These are phyloP conservation scores for Tupiocoris notatus DNA, from an alignment of 2,888 invertebrate genomes.

Conservation along the genomic window DNA sequence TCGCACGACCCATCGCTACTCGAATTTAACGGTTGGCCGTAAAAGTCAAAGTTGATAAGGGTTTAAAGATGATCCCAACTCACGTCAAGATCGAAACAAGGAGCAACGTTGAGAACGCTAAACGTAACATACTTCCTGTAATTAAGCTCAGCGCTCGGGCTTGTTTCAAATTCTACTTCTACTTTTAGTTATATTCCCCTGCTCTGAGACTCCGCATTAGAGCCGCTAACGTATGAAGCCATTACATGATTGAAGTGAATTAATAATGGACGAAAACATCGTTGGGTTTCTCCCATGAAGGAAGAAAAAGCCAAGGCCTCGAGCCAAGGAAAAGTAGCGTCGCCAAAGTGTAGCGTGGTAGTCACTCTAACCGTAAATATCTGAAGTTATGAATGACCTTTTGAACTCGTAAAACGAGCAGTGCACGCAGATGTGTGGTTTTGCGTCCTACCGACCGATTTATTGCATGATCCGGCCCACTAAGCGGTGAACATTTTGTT, in stretches of 20 bases:
- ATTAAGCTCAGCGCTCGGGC: neutral
- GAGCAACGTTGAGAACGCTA: neutral
- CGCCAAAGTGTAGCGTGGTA: neutral
- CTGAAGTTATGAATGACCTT: constrained; percentile 24
- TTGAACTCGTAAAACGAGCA: constrained; percentile 13
- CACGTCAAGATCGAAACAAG: constrained; percentile 11
- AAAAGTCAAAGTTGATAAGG: constrained; percentile 16
- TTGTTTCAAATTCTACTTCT: neutral
- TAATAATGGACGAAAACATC: constrained; percentile 31
- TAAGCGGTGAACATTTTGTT: neutral
- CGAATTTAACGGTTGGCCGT: constrained; percentile 3
- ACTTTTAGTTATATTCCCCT: neutral
- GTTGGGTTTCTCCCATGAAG: neutral
- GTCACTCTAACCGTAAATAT: constrained; percentile 9
- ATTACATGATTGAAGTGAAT: constrained; percentile 32
- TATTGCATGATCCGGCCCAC: neutral
- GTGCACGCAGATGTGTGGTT: constrained; percentile 28
- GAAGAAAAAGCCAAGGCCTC: neutral
- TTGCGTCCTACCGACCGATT: constrained; percentile 6
- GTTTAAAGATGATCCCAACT: constrained; percentile 21
- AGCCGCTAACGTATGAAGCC: constrained; percentile 30
- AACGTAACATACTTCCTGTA: constrained; percentile 28
- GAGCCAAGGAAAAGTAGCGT: neutral
- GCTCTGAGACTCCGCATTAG: too few species aligned
- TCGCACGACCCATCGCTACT: too few species aligned